phyloP scores from a whole-genome alignment of 1,140 invertebrate genomes.

The Drosophila rufa region DNA sequence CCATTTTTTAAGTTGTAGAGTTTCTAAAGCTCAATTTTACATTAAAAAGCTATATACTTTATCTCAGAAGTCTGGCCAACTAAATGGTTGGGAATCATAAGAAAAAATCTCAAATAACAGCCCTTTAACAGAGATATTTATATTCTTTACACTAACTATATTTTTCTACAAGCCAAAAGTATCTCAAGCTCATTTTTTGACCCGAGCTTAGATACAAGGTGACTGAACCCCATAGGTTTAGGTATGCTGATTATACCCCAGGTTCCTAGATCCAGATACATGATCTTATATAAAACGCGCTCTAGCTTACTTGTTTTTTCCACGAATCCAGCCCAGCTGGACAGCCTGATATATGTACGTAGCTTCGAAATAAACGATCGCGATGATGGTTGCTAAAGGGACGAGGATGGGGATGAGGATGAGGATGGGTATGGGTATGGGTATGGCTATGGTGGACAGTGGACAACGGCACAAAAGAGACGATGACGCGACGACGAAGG shows the following conservation, averaged over 20 bases:
- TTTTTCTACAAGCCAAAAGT: background rate
- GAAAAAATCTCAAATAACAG: too few species aligned
- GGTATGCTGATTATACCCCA: background rate
- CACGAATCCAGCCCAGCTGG: slow-evolving; percentile 43
- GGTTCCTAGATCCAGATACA: slow-evolving; percentile 32
- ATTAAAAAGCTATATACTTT: too few species aligned
- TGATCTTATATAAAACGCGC: slow-evolving; percentile 7
- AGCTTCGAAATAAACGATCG: slow-evolving; percentile 54
- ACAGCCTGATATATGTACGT: slow-evolving; percentile 58
- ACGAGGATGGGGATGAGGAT: slow-evolving; percentile 5
- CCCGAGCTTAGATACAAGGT: background rate
- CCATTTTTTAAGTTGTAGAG: too few species aligned
- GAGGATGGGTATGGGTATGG: slow-evolving; percentile 2
- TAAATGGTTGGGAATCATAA: background rate
- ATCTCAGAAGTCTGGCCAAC: too few species aligned
- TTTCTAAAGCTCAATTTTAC: too few species aligned
- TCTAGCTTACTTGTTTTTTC: slow-evolving; percentile 20
- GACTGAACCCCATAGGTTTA: background rate
- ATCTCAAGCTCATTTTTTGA: background rate
- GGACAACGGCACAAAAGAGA: slow-evolving; percentile 38
- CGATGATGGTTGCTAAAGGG: slow-evolving; percentile 44
- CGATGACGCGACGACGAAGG: slow-evolving; percentile 60
- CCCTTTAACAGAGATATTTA: too few species aligned
- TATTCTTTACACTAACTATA: too few species aligned
- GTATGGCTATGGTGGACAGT: slow-evolving; percentile 7